A percentile compares a stretch with the other conserved stretches of the same genome.
Conservation (phyloP, 2,797 vertebrate genomes). For the Steatocranus sp. region DNA sequence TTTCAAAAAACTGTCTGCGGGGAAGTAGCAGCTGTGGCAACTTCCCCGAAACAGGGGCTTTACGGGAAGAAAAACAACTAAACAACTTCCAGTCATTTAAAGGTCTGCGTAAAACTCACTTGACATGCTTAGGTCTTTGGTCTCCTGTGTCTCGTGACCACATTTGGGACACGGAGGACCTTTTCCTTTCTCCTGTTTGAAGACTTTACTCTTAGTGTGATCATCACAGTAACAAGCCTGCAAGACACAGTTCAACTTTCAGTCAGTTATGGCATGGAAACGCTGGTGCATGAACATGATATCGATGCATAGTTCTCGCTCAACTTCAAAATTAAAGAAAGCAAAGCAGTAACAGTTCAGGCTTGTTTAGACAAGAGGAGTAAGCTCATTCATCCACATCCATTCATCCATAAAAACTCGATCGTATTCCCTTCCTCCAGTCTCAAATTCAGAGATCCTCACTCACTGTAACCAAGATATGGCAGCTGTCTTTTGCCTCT, state of each 20-base stretch:
- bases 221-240: conserved; percentile 96
- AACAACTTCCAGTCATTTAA: accelerated
- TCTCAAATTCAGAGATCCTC: neutral
- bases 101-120: conserved; percentile 77
- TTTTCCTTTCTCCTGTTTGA: conserved; percentile 96
- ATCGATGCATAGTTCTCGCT: neutral
- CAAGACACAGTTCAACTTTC: neutral
- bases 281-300: neutral
- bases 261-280: neutral
- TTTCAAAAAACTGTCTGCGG: neutral
- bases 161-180: conserved; percentile 95
- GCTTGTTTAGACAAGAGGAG: neutral
- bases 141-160: conserved; percentile 96
- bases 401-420: neutral
- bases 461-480: neutral
- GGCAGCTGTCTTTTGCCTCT: neutral
- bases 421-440: neutral
- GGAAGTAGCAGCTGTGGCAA: neutral
- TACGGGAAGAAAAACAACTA: neutral
- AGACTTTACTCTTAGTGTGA: conserved; percentile 94
- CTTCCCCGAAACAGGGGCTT: neutral
- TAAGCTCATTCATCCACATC: neutral
- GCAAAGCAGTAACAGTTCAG: neutral
- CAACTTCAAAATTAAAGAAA: neutral
- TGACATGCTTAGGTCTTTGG: conserved; percentile 99